Evolutionary conservation across 2,797 vertebrate genomes (phyloP).

Genomic region (Falco concolor): DNA sequence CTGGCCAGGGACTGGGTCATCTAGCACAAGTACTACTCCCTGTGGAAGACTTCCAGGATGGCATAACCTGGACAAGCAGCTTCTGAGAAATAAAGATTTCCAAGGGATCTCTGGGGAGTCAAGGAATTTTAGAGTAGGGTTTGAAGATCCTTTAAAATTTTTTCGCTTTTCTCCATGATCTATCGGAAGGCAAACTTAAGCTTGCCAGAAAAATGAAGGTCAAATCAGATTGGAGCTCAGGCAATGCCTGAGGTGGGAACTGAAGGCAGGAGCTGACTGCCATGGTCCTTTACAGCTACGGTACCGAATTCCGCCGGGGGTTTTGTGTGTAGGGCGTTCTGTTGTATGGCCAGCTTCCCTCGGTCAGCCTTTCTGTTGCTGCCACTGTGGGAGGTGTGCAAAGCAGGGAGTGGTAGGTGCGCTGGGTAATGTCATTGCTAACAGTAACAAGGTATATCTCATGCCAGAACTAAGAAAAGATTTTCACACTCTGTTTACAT

Average conservation of each 20-base stretch:
- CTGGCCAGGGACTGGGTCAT: background rate
- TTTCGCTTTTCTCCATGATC: background rate
- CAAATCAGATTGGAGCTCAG: background rate
- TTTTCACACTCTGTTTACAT: background rate
- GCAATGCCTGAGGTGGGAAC: background rate
- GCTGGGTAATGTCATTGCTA: background rate
- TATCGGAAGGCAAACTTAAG: background rate
- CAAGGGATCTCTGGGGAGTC: background rate
- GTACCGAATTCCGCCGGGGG: background rate
- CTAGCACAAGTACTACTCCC: background rate
- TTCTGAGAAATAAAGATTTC: background rate
- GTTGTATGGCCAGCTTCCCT: background rate
- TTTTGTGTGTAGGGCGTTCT: background rate
- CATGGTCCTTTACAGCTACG: background rate
- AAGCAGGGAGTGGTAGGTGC: background rate
- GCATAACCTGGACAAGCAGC: background rate
- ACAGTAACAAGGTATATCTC: background rate
- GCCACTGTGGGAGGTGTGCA: background rate
- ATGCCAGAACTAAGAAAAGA: background rate
- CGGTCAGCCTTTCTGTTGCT: background rate
- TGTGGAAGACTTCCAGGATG: rapidly evolving
- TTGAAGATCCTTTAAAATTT: background rate
- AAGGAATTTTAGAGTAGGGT: background rate
- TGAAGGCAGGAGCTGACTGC: background rate
- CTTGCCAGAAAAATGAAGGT: background rate